These are phyloP conservation scores for Siphamia tubifer DNA, from an alignment of 2,113 vertebrate genomes.

Conservation along the genomic window DNA sequence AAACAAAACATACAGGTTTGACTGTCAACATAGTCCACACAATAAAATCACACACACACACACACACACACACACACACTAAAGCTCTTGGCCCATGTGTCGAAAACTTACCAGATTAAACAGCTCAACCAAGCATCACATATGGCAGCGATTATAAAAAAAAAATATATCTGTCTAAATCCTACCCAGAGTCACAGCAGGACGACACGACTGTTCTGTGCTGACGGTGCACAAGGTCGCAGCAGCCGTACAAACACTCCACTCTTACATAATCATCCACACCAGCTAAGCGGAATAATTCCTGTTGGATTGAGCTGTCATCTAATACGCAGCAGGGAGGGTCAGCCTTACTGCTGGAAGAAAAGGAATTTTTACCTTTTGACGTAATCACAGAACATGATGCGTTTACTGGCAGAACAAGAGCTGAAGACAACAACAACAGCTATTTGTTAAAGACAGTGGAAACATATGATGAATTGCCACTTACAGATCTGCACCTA, in stretches of 20 bases:
- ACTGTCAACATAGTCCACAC: neutral
- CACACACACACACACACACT: neutral
- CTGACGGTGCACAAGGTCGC: slow-evolving; percentile 53
- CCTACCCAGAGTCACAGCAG: slow-evolving; percentile 27
- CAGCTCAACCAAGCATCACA: slow-evolving; percentile 26
- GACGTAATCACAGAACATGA: too few relatives aligned
- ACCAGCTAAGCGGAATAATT: slow-evolving; percentile 42
- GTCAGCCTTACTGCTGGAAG: neutral
- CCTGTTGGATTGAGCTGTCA: slow-evolving; percentile 40
- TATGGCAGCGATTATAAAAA: neutral
- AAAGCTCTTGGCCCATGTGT: neutral
- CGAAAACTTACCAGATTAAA: slow-evolving; percentile 13
- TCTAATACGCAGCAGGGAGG: neutral
- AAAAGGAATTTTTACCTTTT: neutral
- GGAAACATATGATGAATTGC: too few relatives aligned
- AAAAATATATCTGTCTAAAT: slow-evolving; percentile 12
- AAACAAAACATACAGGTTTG: too few relatives aligned
- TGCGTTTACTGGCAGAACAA: neutral
- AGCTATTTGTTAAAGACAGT: neutral
- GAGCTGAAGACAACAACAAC: neutral
- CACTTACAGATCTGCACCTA: slow-evolving; percentile 53
- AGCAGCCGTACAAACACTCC: slow-evolving; percentile 32
- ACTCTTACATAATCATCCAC: slow-evolving; percentile 60
- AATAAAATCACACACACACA: neutral
- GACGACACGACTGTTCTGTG: slow-evolving; percentile 21